A percentile compares a stretch with the other conserved stretches of the same genome.
These are phyloP conservation scores for Horisme vitalbata DNA, from an alignment of 2,888 invertebrate genomes.

Conservation along the genomic window DNA sequence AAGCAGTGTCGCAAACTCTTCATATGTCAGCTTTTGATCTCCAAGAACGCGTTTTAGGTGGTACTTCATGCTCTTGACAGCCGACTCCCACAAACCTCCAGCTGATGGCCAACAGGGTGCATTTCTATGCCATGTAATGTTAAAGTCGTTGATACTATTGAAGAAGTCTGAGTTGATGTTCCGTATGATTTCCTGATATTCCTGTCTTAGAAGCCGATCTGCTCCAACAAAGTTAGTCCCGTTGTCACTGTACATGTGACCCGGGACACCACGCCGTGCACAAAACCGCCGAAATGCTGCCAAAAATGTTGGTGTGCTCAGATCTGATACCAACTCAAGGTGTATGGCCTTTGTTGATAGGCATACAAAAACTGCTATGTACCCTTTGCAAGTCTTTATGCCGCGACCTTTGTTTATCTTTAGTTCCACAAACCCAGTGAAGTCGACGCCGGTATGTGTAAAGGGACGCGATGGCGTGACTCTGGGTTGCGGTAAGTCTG, in stretches of 20 bases:
- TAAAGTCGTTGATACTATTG: not conserved
- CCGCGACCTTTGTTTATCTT: conserved; percentile 6
- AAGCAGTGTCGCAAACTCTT: too few relatives aligned
- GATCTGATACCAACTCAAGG: too few relatives aligned
- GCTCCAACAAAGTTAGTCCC: conserved; percentile 9
- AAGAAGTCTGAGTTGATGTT: not conserved
- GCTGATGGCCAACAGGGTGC: not conserved
- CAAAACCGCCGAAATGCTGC: conserved; percentile 18
- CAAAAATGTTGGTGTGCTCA: conserved; percentile 11
- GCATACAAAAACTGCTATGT: conserved; percentile 7
- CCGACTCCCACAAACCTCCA: not conserved
- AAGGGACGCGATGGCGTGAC: conserved; percentile 16
- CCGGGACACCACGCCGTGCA: conserved; percentile 10
- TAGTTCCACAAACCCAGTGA: conserved; percentile 11
- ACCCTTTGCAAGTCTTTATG: conserved; percentile 18
- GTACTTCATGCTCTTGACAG: not conserved
- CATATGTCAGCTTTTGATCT: too few relatives aligned
- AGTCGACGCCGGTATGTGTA: conserved; percentile 18
- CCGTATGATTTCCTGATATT: not conserved
- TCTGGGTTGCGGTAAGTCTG: conserved; percentile 12
- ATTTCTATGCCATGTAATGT: not conserved
- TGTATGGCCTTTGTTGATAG: too few relatives aligned
- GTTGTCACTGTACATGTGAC: too few relatives aligned
- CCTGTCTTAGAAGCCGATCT: not conserved
- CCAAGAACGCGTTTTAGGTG: not conserved